These are phyloP conservation scores for Diachasmimorpha longicaudata DNA, from an alignment of 1,140 invertebrate genomes.

Conservation along the genomic window DNA sequence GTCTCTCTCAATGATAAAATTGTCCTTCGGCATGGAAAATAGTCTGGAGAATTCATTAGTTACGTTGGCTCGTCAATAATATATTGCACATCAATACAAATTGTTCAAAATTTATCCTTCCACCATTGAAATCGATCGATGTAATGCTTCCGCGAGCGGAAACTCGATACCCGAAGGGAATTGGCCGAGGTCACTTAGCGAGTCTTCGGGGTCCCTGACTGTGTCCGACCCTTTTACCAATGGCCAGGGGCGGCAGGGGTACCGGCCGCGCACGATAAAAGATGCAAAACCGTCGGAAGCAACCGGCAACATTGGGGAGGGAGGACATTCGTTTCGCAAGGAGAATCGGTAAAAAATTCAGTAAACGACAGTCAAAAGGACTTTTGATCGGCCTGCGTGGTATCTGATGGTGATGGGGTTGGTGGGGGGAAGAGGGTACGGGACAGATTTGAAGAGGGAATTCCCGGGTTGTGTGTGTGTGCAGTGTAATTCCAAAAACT, in stretches of 20 bases:
- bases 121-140: background rate
- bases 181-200: slow-evolving; percentile 2
- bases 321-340: background rate
- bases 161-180: slow-evolving; percentile 8
- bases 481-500: slow-evolving; percentile 4
- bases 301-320: slow-evolving; percentile 27
- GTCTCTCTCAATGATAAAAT: no score
- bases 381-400: slow-evolving; percentile 24
- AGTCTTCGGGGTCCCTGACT: background rate
- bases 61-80: background rate
- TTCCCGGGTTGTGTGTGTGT: background rate
- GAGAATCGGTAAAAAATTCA: slow-evolving; percentile 41
- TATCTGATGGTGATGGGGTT: background rate
- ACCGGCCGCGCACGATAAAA: slow-evolving; percentile 33
- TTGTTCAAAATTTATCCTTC: background rate
- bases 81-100: background rate
- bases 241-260: background rate
- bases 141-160: slow-evolving; percentile 5
- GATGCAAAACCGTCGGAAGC: slow-evolving; percentile 39
- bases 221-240: background rate
- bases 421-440: background rate
- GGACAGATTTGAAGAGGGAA: background rate
- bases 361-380: slow-evolving; percentile 40
- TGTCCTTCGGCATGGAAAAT: no score
- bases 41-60: background rate